Conservation (phyloP, 2,113 vertebrate species). For the Dipodomys stephensi region DNA sequence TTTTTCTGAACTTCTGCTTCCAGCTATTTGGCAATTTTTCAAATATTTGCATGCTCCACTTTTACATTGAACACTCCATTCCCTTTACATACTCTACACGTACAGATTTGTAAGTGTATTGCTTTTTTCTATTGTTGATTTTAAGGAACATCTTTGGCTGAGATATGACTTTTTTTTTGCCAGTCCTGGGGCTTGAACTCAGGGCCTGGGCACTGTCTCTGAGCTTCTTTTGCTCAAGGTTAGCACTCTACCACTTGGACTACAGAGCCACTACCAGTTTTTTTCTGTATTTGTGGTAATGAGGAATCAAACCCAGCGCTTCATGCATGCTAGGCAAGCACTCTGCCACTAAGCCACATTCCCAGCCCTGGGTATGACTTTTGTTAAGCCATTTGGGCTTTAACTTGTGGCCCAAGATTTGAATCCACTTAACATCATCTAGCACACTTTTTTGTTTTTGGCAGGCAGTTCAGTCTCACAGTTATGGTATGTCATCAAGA, state of each 20-base stretch:
- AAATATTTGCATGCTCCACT: slow-evolving; percentile 50
- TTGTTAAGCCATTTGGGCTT: not conserved
- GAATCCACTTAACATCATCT: slow-evolving; percentile 65
- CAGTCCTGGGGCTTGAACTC: no score
- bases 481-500: slow-evolving; percentile 17
- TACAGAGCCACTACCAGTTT: no score
- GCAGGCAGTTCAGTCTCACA: not conserved
- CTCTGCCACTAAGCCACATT: no score
- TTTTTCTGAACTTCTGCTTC: not conserved
- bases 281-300: no score
- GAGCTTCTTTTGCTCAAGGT: no score
- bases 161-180: not conserved
- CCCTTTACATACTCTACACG: not conserved
- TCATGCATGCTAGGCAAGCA: no score
- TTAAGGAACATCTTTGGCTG: slow-evolving; percentile 36
- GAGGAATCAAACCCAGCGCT: no score
- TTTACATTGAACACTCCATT: not conserved
- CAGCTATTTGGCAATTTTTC: slow-evolving; percentile 46
- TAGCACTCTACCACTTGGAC: no score
- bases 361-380: not conserved
- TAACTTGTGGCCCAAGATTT: slow-evolving; percentile 24
- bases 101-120: not conserved
- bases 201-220: no score
- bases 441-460: slow-evolving; percentile 36
- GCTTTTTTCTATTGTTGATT: slow-evolving; percentile 21